These are phyloP conservation scores for Colletes latitarsis DNA, from an alignment of 1,140 invertebrate species.

Conservation along the genomic window DNA sequence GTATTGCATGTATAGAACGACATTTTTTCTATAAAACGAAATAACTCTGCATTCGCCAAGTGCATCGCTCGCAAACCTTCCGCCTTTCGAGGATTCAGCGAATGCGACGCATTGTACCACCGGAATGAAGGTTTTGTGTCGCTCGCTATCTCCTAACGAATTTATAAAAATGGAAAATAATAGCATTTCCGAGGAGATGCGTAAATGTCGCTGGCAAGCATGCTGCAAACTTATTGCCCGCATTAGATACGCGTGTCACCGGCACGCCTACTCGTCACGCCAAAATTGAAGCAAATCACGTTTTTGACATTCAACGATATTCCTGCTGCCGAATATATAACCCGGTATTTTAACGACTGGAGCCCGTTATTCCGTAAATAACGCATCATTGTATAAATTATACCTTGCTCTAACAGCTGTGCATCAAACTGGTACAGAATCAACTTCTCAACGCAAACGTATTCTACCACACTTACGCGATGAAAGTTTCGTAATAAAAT, in stretches of 20 bases:
- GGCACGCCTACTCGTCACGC: conserved; percentile 5
- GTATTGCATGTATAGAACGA: too few species aligned
- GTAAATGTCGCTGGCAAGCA: background rate
- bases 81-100: too few species aligned
- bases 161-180: background rate
- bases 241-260: conserved; percentile 8
- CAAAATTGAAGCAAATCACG: conserved; percentile 15
- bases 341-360: background rate
- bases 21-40: too few species aligned
- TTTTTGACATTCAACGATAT: conserved; percentile 22
- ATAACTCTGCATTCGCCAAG: too few species aligned
- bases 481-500: too few species aligned
- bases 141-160: background rate
- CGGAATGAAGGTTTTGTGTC: background rate
- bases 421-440: background rate
- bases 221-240: background rate
- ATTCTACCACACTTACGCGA: too few species aligned
- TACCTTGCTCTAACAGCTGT: background rate
- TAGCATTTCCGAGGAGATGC: background rate
- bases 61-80: too few species aligned
- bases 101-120: background rate
- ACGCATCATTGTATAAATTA: conserved; percentile 5
- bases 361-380: conserved; percentile 10
- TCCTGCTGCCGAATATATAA: background rate
- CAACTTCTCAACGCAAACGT: background rate